Evolutionary conservation across 2,113 vertebrate genomes (phyloP), one percentile per base, ranked within the genome.

Genomic region (Psilopsiagon aymara): DNA sequence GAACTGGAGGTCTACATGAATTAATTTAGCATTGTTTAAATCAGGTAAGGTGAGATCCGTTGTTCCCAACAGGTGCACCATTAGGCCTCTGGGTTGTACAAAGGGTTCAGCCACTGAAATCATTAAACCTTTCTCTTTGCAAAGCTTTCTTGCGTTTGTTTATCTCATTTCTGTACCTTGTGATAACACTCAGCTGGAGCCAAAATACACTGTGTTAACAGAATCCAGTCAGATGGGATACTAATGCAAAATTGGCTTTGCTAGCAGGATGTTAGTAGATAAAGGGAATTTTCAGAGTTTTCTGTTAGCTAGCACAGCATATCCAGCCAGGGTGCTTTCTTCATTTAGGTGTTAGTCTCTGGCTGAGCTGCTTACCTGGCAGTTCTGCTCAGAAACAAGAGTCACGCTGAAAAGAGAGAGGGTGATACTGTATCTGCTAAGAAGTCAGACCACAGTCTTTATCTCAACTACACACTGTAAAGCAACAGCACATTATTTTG

Each of bases 311-410:
- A 29, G 29, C 70, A 1, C 70, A 33, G 88, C 17, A 2, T 14
- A 25, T 25, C 23, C 82, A 95, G 88, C 74, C 73, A 39, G 95
- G 73, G 23, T 19, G 31, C 74, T 75, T 35, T 44, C 94, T 87
- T 75, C 44, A 4, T 60, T 49, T 91, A 60, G 77, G 55, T 59
- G 53, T 87, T 93, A 49, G 95, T 82, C 87, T 81, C 68, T 84
- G 43, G 71, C 89, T 59, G 85, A 79, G 93, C 92, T 95, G 95
- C 84, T 95, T 39, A n/a, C 66, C 96, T 95, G 89, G 91, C 94
- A 88, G 23, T 13, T 67, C 57, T 88, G 55, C 35, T 73, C 37
- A 29, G 67, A 21, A 75, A 11, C 35, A 62, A 10, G 52, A 89
- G 59, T 24, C 15, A 11, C 24, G 2, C 52, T 55, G 83, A 19